Base-by-base conservation (phyloP, 2,888 invertebrate species). In the Dolichomitus sp. region DNA sequence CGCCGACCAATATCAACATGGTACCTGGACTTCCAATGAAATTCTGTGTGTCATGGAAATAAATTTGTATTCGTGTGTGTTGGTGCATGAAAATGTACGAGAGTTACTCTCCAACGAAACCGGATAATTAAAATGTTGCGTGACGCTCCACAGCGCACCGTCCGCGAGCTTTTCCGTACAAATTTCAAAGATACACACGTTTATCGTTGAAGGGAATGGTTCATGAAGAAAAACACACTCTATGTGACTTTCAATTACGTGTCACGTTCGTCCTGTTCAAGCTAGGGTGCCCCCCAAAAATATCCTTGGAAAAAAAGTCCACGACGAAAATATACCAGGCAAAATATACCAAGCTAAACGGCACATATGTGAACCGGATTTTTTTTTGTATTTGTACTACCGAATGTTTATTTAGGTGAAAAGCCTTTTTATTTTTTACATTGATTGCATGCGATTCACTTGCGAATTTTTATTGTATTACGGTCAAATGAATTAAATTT, bases 91-190 rank as follows among this genome's bases (percentile, higher is more conserved):
- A 17, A 11, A 33, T 33, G 57, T 65, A 65, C 27, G 30, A 23
- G 70, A 30, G 19, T 42, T 11, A 30, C 59, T 52, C 50, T 72
- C 30, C 66, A 19, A 61, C 27, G 42, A 59, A 76, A 76, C n/a
- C 33, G 72, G 50, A 66, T 72, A 81, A 76, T 76, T 75, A 69
- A 76, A 81, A 72, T 52, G 70, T 52, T 76, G 19, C 42, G 42
- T 59, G 40, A 72, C 52, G 54, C 45, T 40, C 30, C 14, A 0
- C 37, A 19, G 37, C 37, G 30, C 33, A 3, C 52, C 48, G 17
- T 40, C 30, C 52, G 23, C 48, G 59, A 37, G 61, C 23, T 73
- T 75, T 30, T n/a, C 70, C 40, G 5, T 63, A 30, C n/a, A 61
- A 69, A 69, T 77, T 61, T 61, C 68, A 68, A 76, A 57, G 66